These are phyloP conservation scores for Operophtera brumata DNA, from an alignment of 2,888 invertebrate species.

Conservation along the genomic window DNA sequence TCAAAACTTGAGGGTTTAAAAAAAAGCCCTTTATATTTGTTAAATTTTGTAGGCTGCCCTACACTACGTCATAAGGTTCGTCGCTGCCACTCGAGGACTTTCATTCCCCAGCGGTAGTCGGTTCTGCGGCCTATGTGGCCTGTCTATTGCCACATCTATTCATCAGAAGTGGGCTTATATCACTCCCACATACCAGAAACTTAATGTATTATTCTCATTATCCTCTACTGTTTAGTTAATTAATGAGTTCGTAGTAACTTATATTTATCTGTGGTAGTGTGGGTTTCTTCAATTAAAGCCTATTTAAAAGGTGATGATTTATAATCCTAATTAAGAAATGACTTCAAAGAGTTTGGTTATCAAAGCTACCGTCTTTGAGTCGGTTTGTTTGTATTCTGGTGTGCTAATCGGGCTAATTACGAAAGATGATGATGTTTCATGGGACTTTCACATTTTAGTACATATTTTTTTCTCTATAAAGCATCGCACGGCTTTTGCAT, in stretches of 20 bases:
- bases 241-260: neutral
- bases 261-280: neutral
- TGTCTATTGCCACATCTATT: too few species aligned
- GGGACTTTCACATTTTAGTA: neutral
- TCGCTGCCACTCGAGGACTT: too few species aligned
- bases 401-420: neutral
- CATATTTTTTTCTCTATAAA: too few species aligned
- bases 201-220: neutral
- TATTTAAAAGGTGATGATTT: neutral
- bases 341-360: neutral
- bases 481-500: too few species aligned
- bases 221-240: neutral
- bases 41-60: too few species aligned
- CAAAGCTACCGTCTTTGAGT: neutral
- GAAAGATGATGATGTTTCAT: neutral
- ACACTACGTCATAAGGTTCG: too few species aligned
- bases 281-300: neutral
- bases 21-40: too few species aligned
- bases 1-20: too few species aligned
- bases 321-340: neutral
- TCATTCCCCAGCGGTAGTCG: too few species aligned
- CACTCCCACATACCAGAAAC: neutral
- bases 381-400: neutral
- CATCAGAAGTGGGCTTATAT: neutral
- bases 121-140: too few species aligned